Percentiles rank a stretch among this genome's conserved stretches.
These are phyloP conservation scores for Venustaconcha ellipsiformis DNA, from an alignment of 1,140 invertebrate species.

Conservation along the genomic window DNA sequence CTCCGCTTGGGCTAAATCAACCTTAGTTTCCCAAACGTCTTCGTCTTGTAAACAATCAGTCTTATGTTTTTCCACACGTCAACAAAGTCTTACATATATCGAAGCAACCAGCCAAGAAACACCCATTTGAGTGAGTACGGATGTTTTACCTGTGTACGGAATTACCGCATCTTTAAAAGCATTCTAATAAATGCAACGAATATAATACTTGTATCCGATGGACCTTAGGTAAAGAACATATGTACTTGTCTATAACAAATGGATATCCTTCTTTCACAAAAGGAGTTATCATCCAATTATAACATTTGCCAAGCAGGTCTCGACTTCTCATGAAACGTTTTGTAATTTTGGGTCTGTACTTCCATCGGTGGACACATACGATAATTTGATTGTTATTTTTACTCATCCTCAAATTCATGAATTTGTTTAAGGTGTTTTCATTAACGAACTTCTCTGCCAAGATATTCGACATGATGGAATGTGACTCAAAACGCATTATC, in stretches of 20 bases:
- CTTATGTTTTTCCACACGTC: constrained; percentile 6
- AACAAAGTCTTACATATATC: background rate
- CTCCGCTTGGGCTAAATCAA: constrained; percentile 37
- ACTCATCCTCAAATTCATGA: no score
- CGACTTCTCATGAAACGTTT: background rate
- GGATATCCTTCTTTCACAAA: constrained; percentile 13
- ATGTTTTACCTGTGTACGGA: constrained; percentile 11
- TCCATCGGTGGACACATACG: background rate
- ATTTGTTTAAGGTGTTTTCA: no score
- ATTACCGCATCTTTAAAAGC: background rate
- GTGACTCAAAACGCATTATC: no score
- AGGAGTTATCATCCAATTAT: background rate
- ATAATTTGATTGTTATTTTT: no score
- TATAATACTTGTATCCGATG: constrained; percentile 4
- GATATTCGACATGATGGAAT: no score
- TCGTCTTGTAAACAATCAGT: constrained; percentile 12
- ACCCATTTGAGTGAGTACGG: background rate
- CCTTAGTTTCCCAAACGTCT: constrained; percentile 24
- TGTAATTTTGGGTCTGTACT: background rate
- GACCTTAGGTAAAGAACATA: background rate
- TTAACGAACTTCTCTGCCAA: no score
- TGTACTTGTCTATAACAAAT: background rate
- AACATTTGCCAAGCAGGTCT: constrained; percentile 2
- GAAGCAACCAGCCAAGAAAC: background rate
- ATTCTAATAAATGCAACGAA: background rate